Base-by-base conservation (phyloP, 2,888 invertebrate species). In the Lasioglossum marginatum region DNA sequence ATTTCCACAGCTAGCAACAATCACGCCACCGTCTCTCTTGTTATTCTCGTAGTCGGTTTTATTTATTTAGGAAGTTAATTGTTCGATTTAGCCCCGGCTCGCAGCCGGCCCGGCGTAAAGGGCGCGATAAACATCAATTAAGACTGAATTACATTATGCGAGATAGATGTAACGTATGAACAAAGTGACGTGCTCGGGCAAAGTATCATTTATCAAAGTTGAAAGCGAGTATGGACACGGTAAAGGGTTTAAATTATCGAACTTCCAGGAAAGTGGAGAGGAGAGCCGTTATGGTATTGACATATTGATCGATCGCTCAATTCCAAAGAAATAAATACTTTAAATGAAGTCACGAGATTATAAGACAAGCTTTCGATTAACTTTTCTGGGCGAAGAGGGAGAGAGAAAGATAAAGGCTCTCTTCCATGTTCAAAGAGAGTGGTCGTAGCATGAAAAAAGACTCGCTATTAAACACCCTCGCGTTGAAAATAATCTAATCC, bases 211-310 rank as follows among this genome's bases (percentile, higher is more conserved):
- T 87, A 90, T 90, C 90, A 90, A 89, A 82, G 85, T 85, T 88
- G 79, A 88, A 77, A 82, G 81, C 83, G 79, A 82, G 89, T 82
- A 77, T 79, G 80, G 80, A 66, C 77, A 52, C 57, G 75, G 85
- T 79, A 87, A 90, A 90, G 85, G 89, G 88, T 90, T 90, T 88
- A 89, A 90, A 90, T 90, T 90, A 89, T 90, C 90, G 83, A 88
- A 87, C 84, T 89, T 88, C 82, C 89, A 76, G 74, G 85, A 48
- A 86, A 87, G 79, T 74, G 79, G 78, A 82, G 80, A 73, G 68
- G 74, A 37, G 77, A n/a, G 68, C 68, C 79, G 87, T 82, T 79
- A 79, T 87, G 90, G 77, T 89, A 89, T 88, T 81, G 90, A 87
- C 90, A 89, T 43, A 73, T 85, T 87, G 88, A 90, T 90, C 87